These are phyloP conservation scores for Tipula lateralis DNA, from an alignment of 2,888 invertebrate species.

Conservation along the genomic window DNA sequence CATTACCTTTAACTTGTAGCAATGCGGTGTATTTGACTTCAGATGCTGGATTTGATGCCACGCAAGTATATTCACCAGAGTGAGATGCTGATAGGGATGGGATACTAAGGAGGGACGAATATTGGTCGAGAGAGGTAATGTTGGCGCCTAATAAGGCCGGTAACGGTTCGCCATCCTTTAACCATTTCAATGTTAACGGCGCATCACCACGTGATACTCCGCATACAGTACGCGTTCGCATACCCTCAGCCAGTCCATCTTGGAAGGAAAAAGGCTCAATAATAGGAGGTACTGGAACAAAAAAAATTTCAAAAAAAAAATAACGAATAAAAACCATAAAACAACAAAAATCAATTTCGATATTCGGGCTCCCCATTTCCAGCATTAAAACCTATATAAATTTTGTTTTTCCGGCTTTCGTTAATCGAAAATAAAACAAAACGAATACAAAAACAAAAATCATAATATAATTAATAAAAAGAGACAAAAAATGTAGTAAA, in stretches of 20 bases:
- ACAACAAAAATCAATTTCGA: constrained; percentile 44
- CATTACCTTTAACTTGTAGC: constrained; percentile 77
- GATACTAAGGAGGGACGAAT: constrained; percentile 72
- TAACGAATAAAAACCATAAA: constrained; percentile 12
- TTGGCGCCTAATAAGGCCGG: constrained; percentile 62
- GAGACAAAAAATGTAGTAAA: not conserved
- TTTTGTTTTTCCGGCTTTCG: not conserved
- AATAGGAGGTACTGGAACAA: constrained; percentile 72
- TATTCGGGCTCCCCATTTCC: not conserved
- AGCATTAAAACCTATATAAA: not conserved
- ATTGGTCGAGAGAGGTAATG: constrained; percentile 68
- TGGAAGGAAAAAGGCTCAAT: constrained; percentile 81
- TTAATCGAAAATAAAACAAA: not conserved
- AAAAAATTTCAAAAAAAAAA: constrained; percentile 39
- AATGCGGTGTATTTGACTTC: constrained; percentile 74
- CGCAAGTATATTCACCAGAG: constrained; percentile 73
- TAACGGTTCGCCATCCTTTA: constrained; percentile 71
- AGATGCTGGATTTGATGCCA: constrained; percentile 72
- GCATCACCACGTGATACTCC: constrained; percentile 76
- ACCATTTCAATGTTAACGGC: constrained; percentile 74
- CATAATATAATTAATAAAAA: not conserved
- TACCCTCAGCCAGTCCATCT: constrained; percentile 76
- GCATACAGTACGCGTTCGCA: constrained; percentile 75
- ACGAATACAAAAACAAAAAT: not conserved
- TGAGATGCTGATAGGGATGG: constrained; percentile 69